Evolutionary conservation across 2,797 vertebrate genomes (phyloP).

Genomic region (Semotilus atromaculatus): DNA sequence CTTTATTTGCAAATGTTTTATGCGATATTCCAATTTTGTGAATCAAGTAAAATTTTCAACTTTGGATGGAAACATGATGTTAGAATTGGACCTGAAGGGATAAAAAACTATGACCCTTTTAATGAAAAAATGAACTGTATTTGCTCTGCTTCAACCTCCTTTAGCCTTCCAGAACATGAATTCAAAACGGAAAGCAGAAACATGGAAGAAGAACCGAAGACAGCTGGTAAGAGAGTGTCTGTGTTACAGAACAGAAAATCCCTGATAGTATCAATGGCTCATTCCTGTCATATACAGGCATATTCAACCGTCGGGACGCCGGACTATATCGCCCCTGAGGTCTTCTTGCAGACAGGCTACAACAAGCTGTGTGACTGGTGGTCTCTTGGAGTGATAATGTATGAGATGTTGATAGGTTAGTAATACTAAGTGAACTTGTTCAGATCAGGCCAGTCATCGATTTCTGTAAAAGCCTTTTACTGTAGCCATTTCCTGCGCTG

Average conservation of each 20-base stretch:
- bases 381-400: slow-evolving; percentile 98
- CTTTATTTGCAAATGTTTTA: not conserved
- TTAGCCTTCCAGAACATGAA: slow-evolving; percentile 99
- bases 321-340: slow-evolving; percentile 96
- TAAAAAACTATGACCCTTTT: not conserved
- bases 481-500: slow-evolving; percentile 16
- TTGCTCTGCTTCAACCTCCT: not conserved
- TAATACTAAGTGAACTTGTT: slow-evolving; percentile 24
- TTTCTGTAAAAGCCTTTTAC: slow-evolving; percentile 9
- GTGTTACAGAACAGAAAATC: not conserved
- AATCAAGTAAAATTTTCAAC: not conserved
- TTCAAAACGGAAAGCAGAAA: slow-evolving; percentile 99
- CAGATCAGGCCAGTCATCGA: not conserved
- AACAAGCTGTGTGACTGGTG: slow-evolving; percentile 99
- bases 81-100: not conserved
- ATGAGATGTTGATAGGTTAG: slow-evolving; percentile 97
- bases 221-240: slow-evolving; percentile 85
- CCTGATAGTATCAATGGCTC: not conserved
- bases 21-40: not conserved
- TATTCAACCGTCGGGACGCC: slow-evolving; percentile 97
- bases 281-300: slow-evolving; percentile 75
- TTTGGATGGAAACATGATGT: too few species aligned
- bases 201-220: slow-evolving; percentile 97
- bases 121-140: not conserved
- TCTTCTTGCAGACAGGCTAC: slow-evolving; percentile 97